Percentiles rank a stretch among this genome's conserved stretches.
phyloP scores from a whole-genome alignment of 2,113 vertebrate genomes.

The Speoplatyrhinus poulsoni region DNA sequence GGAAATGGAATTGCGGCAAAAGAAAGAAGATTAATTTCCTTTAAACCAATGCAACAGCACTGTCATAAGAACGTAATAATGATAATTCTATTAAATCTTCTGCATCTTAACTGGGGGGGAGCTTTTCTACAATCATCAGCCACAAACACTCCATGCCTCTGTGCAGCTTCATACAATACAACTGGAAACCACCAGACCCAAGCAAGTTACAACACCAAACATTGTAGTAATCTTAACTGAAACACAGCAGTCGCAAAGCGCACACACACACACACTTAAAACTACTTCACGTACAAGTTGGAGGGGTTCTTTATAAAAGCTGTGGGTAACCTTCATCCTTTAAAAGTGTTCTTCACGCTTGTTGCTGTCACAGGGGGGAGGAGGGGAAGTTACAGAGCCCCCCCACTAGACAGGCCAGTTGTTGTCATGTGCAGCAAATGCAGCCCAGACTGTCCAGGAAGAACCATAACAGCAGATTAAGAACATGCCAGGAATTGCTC shows the following conservation, averaged over 20 bases:
- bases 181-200: slow-evolving; percentile 49
- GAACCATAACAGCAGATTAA: slow-evolving; percentile 66
- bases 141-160: slow-evolving; percentile 56
- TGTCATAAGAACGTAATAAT: not conserved
- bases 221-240: slow-evolving; percentile 3
- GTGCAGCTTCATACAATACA: slow-evolving; percentile 40
- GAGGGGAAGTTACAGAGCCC: slow-evolving; percentile 20
- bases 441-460: slow-evolving; percentile 76
- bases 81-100: no score
- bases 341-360: slow-evolving; percentile 50
- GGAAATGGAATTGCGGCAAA: no score
- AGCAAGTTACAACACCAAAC: slow-evolving; percentile 38
- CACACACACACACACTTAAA: slow-evolving; percentile 34
- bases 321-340: slow-evolving; percentile 55
- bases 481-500: slow-evolving; percentile 30
- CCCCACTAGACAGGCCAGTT: slow-evolving; percentile 62
- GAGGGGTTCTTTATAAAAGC: slow-evolving; percentile 48
- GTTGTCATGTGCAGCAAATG: slow-evolving; percentile 80
- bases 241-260: slow-evolving; percentile 24
- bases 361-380: slow-evolving; percentile 52
- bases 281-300: slow-evolving; percentile 48
- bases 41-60: not conserved
- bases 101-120: slow-evolving; percentile 26
- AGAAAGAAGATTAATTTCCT: no score
- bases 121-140: slow-evolving; percentile 20